Conservation (phyloP, 2,113 vertebrate species). For the Strigops habroptila region DNA sequence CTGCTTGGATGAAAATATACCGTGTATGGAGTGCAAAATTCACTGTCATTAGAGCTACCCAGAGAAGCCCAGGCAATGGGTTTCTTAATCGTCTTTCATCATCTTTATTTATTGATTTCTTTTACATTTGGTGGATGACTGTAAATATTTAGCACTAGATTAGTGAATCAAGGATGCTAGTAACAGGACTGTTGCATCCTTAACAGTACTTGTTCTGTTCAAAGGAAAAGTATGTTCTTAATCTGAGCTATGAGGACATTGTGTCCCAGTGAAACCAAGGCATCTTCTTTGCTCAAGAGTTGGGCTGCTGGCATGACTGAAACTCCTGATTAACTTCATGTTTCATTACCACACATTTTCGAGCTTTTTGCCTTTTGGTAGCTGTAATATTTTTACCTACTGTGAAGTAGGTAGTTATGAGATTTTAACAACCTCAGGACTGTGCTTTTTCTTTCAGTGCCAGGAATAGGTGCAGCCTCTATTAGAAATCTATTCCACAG, state of each 20-base stretch:
- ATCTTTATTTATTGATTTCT: not conserved
- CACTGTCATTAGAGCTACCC: not conserved
- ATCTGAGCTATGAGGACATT: not conserved
- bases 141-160: not conserved
- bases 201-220: not conserved
- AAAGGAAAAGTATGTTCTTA: not conserved
- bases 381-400: not conserved
- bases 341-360: not conserved
- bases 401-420: not conserved
- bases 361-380: not conserved
- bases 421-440: not conserved
- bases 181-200: not conserved
- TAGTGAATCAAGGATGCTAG: not conserved
- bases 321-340: not conserved
- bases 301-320: not conserved
- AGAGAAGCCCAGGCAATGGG: accelerated
- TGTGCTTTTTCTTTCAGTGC: not conserved
- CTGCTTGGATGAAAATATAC: not conserved
- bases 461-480: not conserved
- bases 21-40: not conserved
- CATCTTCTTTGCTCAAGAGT: not conserved
- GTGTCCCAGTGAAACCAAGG: not conserved
- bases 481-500: not conserved
- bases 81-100: not conserved
- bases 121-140: not conserved